Percentiles rank a stretch among this genome's conserved stretches.
Conservation (phyloP, 2,888 invertebrate genomes). For the Augochlorella aurata region DNA sequence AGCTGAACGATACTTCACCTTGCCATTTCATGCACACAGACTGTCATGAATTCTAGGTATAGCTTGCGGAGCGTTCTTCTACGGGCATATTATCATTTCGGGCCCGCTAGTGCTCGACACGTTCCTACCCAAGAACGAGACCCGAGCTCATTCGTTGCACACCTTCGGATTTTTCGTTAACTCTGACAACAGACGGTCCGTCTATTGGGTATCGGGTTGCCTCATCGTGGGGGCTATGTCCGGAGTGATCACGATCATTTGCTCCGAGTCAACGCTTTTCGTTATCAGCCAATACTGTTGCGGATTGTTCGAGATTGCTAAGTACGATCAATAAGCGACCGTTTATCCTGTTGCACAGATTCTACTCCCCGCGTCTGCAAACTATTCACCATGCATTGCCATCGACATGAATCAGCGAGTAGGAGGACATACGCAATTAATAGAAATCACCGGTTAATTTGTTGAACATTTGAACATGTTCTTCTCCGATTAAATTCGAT, state of each 20-base stretch:
- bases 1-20: no score
- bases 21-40: no score
- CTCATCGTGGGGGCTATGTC: neutral
- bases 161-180: neutral
- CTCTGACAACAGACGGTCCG: neutral
- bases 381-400: no score
- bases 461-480: no score
- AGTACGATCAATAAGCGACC: conserved; percentile 21
- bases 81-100: neutral
- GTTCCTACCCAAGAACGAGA: neutral
- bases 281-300: neutral
- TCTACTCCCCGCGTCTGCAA: no score
- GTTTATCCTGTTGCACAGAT: no score
- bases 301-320: conserved; percentile 25
- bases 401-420: no score
- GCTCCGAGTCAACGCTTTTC: neutral
- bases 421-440: no score
- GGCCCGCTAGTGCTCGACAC: neutral
- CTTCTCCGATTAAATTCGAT: no score
- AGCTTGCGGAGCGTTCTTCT: neutral
- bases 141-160: neutral
- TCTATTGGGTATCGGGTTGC: neutral
- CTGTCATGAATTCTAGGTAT: neutral
- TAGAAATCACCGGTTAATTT: no score
- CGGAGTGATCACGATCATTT: neutral